Evolutionary conservation across 2,113 vertebrate species (phyloP), one percentile per base, ranked within the genome.

Genomic region (Isichthys henryi): DNA sequence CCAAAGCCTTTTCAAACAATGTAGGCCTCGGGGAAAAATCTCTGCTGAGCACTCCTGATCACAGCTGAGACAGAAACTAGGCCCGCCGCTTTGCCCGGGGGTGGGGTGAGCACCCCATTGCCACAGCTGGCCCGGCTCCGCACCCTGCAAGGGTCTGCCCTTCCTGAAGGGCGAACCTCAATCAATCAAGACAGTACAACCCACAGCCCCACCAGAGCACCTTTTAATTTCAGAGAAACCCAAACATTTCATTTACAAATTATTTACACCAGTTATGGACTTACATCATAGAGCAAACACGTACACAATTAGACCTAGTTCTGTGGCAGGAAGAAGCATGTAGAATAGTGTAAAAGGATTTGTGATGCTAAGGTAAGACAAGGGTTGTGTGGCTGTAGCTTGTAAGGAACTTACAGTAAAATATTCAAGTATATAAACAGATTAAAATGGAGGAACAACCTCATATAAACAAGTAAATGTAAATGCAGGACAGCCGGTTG

Each of bases 181-280:
- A 80, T 80, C 74, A 80, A 80, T 80, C 74, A 80, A 43, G 74
- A 80, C 74, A 80, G 74, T 19, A 80, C 74, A 80, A 80, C 74
- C 74, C 74, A 80, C 74, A 80, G 35, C 74, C 35, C 74, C 74
- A 80, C 74, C 74, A 43, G 74, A 80, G 31, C 74, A 80, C 35
- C 17, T 43, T 80, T 80, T 80, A 80, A 80, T 43, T 80, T 80
- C 74, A 80, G 35, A 43, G 31, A 19, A 80, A 39, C 74, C 74
- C 74, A 80, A 80, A 80, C 74, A 80, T 80, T 80, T 43, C 35
- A 80, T 80, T 80, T 80, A 80, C 31, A 80, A 80, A 21, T 80
- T 43, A 80, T 80, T 39, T 80, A 80, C 31, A 80, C 74, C 74
- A 39, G 35, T 43, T 43, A 19, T 80, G 74, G 35, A 80, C 17